Evolutionary conservation across 2,888 invertebrate species (phyloP), one percentile per base, ranked within the genome.

Genomic region (Frankliniella fusca): DNA sequence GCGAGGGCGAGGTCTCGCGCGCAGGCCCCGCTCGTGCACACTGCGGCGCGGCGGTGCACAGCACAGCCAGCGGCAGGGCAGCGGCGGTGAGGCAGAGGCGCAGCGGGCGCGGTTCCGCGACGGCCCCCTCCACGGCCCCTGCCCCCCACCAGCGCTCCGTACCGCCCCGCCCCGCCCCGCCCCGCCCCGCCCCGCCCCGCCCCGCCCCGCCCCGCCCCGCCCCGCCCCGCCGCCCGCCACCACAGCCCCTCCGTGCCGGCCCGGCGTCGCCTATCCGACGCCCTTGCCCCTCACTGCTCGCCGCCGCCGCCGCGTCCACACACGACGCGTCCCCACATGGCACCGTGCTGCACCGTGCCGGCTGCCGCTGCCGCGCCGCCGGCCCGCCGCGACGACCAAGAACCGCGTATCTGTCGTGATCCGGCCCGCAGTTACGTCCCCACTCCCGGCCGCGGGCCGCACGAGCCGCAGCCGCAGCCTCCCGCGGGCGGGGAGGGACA

Each of bases 1-100:
- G 38, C 3, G 38, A 38, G 3, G 38, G 38, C 38, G 38, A 38
- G 38, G 38, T 38, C 38, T 38, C 38, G 38, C 38, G 38, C 38
- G 38, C 38, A 38, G 38, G 38, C 38, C 38, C 38, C 38, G 38
- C 38, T 38, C 38, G 38, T 38, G 38, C 38, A 38, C 38, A 38
- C 38, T 38, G 38, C 38, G 5, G 38, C 38, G 38, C 38, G 38
- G 38, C 38, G 87, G 87, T 87, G 87, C 85, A 85, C 85, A 86
- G 86, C 86, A 86, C 87, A 80, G 83, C 82, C 81, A 82, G 80
- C 81, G 85, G 84, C 84, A 84, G 85, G 84, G 82, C 83, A 84
- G 85, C 84, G 48, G 48, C 81, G 49, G 20, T 50, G 20, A 65
- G 48, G 61, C 61, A 12, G 61, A 18, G 18, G 61, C 15, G 61